Percentiles rank a stretch among this genome's conserved stretches.
phyloP scores from a whole-genome alignment of 2,888 invertebrate species.

The Drosophila demipolita region DNA sequence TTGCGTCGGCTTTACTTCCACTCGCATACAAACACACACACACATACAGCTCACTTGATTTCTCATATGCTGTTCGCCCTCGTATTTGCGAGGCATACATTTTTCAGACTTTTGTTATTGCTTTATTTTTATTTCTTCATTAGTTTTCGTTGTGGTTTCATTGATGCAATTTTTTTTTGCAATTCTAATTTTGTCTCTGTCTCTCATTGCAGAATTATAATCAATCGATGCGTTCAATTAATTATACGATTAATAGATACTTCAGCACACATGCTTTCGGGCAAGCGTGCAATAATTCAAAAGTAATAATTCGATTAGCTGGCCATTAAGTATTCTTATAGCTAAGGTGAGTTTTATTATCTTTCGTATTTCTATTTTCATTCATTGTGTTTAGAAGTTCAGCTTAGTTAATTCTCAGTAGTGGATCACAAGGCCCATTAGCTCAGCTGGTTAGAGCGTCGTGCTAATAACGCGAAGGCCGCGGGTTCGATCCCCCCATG shows the following conservation, averaged over 20 bases:
- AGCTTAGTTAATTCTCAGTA: not conserved
- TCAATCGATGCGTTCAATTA: conserved; percentile 49
- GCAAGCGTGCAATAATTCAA: conserved; percentile 36
- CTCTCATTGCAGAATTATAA: conserved; percentile 37
- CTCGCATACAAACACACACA: conserved; percentile 37
- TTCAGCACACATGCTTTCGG: conserved; percentile 18
- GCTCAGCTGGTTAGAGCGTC: conserved; percentile 86
- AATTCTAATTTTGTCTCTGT: conserved; percentile 20
- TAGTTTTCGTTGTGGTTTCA: conserved; percentile 53
- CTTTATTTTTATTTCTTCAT: conserved; percentile 43
- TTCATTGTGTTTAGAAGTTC: not conserved
- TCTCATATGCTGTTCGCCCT: conserved; percentile 41
- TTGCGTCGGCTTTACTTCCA: conserved; percentile 69
- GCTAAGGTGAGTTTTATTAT: conserved; percentile 25
- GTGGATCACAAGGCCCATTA: conserved; percentile 80
- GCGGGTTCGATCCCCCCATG: conserved; percentile 85
- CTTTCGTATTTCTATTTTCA: not conserved
- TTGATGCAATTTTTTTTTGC: conserved; percentile 48
- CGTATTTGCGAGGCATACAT: conserved; percentile 53
- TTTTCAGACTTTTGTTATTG: conserved; percentile 38
- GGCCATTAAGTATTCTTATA: not conserved
- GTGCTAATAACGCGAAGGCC: conserved; percentile 85
- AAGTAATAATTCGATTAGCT: conserved; percentile 1
- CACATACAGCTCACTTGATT: conserved; percentile 34
- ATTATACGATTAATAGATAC: conserved; percentile 23